Conservation (phyloP, 2,797 vertebrate species). For the Typhlichthys subterraneus region DNA sequence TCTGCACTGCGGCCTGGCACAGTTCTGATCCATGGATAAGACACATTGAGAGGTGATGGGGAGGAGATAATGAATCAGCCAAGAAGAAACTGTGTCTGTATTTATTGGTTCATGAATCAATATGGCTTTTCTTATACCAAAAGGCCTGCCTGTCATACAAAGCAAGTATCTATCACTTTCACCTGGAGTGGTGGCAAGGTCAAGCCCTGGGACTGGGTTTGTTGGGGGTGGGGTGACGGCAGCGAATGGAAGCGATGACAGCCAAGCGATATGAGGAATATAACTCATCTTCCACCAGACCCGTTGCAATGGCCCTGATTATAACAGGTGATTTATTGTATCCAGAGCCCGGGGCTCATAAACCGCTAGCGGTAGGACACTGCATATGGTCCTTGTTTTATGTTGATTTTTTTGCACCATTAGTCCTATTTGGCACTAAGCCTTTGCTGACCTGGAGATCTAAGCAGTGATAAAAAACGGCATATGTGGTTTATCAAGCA, state of each 20-base stretch:
- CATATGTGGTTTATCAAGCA: slow-evolving; percentile 61
- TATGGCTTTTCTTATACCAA: slow-evolving; percentile 73
- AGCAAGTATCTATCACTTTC: slow-evolving; percentile 78
- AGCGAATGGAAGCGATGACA: slow-evolving; percentile 67
- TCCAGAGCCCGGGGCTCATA: slow-evolving; percentile 60
- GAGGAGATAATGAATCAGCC: slow-evolving; percentile 14
- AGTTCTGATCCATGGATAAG: slow-evolving; percentile 79
- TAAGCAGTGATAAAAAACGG: slow-evolving; percentile 56
- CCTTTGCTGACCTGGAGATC: slow-evolving; percentile 68
- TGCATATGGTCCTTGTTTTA: slow-evolving; percentile 67
- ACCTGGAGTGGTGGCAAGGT: slow-evolving; percentile 76
- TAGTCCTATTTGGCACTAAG: slow-evolving; percentile 55
- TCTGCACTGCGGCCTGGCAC: slow-evolving; percentile 79
- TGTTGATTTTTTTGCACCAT: slow-evolving; percentile 74
- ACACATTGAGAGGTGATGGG: slow-evolving; percentile 35
- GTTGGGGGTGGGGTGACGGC: background rate
- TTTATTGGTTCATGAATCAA: slow-evolving; percentile 83
- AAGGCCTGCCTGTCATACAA: slow-evolving; percentile 61
- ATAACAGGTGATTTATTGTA: slow-evolving; percentile 74
- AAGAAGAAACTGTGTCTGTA: slow-evolving; percentile 74
- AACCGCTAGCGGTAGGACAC: slow-evolving; percentile 61
- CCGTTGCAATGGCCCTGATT: slow-evolving; percentile 73
- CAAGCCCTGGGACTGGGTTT: slow-evolving; percentile 37
- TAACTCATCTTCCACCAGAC: slow-evolving; percentile 72
- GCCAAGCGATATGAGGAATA: slow-evolving; percentile 62